phyloP scores from a whole-genome alignment of 2,888 invertebrate genomes.

The Drosophila phalerata region DNA sequence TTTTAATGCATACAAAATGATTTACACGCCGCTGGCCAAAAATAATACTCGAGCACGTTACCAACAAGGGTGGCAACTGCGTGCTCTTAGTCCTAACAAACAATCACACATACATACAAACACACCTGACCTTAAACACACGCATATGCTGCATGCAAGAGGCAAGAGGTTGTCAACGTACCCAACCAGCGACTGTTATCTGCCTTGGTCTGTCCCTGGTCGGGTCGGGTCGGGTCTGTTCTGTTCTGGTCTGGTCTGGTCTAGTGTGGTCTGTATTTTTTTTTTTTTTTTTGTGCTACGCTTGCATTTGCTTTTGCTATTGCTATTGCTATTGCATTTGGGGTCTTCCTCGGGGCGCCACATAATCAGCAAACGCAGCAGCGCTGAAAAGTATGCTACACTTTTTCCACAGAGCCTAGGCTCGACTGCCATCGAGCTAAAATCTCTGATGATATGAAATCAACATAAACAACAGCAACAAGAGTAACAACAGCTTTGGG shows the following conservation, averaged over 20 bases:
- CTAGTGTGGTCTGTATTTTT: slow-evolving; percentile 11
- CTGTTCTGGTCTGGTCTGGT: neutral
- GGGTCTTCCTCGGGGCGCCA: slow-evolving; percentile 45
- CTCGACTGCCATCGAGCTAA: slow-evolving; percentile 61
- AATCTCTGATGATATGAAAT: slow-evolving; percentile 81
- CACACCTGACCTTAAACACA: slow-evolving; percentile 24
- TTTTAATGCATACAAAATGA: slow-evolving; percentile 83
- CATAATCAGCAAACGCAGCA: slow-evolving; percentile 69
- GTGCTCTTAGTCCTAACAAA: neutral
- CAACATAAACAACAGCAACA: slow-evolving; percentile 74
- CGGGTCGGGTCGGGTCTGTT: slow-evolving; percentile 3
- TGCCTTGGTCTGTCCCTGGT: slow-evolving; percentile 36
- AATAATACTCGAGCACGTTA: slow-evolving; percentile 64
- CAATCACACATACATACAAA: neutral
- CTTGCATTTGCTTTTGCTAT: slow-evolving; percentile 39
- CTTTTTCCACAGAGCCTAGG: slow-evolving; percentile 38
- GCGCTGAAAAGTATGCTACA: slow-evolving; percentile 78
- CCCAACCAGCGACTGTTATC: slow-evolving; percentile 23
- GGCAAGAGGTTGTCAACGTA: slow-evolving; percentile 45
- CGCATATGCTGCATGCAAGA: slow-evolving; percentile 40
- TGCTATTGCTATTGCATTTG: slow-evolving; percentile 10
- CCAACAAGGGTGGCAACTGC: slow-evolving; percentile 8
- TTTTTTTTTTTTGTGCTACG: slow-evolving; percentile 62
- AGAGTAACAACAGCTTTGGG: slow-evolving; percentile 52
- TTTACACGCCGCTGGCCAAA: slow-evolving; percentile 77